A percentile compares a stretch with the other conserved stretches of the same genome.
These are phyloP conservation scores for Orchesella cincta DNA, from an alignment of 1,140 invertebrate genomes.

Conservation along the genomic window DNA sequence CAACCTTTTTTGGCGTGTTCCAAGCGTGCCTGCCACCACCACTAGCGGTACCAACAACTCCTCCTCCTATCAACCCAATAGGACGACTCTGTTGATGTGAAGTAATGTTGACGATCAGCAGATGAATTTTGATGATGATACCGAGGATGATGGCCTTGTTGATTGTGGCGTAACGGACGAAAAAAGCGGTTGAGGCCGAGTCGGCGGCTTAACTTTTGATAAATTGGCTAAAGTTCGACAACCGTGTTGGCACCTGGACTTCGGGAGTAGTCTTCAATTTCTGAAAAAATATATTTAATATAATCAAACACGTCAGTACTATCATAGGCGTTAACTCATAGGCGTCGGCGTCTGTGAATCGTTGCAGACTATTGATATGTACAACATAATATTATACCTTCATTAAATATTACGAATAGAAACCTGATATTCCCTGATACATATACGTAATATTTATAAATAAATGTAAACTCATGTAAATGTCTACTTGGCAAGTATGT, in stretches of 20 bases:
- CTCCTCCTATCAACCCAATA: constrained; percentile 2
- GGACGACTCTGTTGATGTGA: constrained; percentile 34
- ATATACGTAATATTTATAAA: too few relatives aligned
- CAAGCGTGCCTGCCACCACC: not conserved
- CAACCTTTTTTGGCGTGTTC: too few relatives aligned
- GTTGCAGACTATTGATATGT: too few relatives aligned
- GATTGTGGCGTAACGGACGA: constrained; percentile 39
- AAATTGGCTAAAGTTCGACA: constrained; percentile 49
- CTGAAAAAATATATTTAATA: constrained; percentile 3
- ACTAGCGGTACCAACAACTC: not conserved
- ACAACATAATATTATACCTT: too few relatives aligned
- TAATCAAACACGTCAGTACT: not conserved
- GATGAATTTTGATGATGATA: not conserved
- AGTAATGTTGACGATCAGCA: constrained; percentile 33
- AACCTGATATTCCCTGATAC: too few relatives aligned
- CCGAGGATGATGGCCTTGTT: constrained; percentile 3
- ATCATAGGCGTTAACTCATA: not conserved
- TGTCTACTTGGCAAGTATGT: too few relatives aligned
- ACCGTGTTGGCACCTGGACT: constrained; percentile 31
- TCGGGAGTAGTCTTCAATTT: constrained; percentile 18
- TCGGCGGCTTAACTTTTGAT: constrained; percentile 46
- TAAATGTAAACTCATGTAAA: too few relatives aligned
- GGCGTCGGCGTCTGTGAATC: too few relatives aligned
- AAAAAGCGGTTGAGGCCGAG: constrained; percentile 45
- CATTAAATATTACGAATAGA: too few relatives aligned